Evolutionary conservation across 2,888 invertebrate genomes (phyloP).

Genomic region (Dryadula phaetusa): DNA sequence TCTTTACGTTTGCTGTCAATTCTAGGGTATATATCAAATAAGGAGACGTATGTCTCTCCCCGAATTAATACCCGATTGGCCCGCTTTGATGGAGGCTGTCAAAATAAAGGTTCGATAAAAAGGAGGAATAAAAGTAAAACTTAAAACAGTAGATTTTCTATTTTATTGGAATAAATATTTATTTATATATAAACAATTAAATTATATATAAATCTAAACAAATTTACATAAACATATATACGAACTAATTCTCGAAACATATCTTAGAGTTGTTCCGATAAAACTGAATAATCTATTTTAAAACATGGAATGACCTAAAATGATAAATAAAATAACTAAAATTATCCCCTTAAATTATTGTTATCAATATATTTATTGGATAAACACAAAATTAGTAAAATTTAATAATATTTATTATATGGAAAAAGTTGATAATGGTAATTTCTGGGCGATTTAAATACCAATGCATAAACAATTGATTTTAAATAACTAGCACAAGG

Average conservation of each 20-base stretch:
- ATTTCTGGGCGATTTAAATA: constrained; percentile 69
- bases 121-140: constrained; percentile 65
- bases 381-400: neutral
- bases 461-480: constrained; percentile 72
- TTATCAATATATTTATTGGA: constrained; percentile 44
- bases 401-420: neutral
- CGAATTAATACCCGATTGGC: constrained; percentile 92
- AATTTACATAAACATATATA: neutral
- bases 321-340: constrained; percentile 63
- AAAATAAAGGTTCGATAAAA: constrained; percentile 88
- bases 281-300: constrained; percentile 62
- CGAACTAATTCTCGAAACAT: neutral
- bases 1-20: constrained; percentile 72
- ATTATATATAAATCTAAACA: neutral
- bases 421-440: constrained; percentile 51
- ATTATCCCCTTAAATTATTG: constrained; percentile 58
- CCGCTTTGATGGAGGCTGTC: constrained; percentile 87
- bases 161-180: constrained; percentile 55
- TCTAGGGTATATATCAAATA: constrained; percentile 88
- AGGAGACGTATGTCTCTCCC: constrained; percentile 87
- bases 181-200: neutral
- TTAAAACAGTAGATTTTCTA: constrained; percentile 56
- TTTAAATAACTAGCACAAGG: constrained; percentile 74
- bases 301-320: constrained; percentile 66
- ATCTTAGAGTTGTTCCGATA: constrained; percentile 56